Percentiles rank a stretch among this genome's conserved stretches.
Evolutionary conservation across 1,140 invertebrate genomes (phyloP).

Genomic region (Cydia amplana): DNA sequence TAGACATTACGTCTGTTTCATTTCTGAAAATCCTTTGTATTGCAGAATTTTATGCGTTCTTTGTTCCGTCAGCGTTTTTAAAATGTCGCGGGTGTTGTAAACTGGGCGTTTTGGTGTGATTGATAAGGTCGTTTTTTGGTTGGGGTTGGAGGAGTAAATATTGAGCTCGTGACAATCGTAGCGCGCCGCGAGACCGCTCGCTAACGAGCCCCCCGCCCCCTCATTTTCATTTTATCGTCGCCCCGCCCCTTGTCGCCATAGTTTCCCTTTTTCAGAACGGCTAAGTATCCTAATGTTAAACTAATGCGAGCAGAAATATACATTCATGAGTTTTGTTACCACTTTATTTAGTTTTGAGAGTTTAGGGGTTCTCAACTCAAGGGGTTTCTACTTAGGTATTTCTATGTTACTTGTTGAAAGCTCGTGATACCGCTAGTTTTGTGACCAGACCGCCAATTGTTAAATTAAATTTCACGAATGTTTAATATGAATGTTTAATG

Average conservation of each 20-base stretch:
- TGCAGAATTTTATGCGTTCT: conserved; percentile 69
- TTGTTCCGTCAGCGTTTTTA: conserved; percentile 63
- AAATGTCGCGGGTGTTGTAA: conserved; percentile 34
- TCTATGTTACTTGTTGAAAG: too few relatives aligned
- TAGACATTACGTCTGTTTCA: conserved; percentile 70
- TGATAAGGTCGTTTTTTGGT: conserved; percentile 47
- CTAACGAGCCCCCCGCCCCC: conserved; percentile 63
- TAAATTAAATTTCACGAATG: too few relatives aligned
- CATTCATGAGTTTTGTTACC: background rate
- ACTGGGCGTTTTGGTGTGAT: conserved; percentile 42
- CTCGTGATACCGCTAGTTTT: too few relatives aligned
- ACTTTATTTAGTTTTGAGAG: background rate
- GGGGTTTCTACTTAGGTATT: too few relatives aligned
- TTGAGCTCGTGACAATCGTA: conserved; percentile 63
- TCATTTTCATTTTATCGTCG: conserved; percentile 72
- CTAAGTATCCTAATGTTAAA: conserved; percentile 47
- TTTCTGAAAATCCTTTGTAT: conserved; percentile 72
- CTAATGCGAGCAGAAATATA: conserved; percentile 5
- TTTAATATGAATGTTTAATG: too few relatives aligned
- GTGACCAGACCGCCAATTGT: too few relatives aligned
- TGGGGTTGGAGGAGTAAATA: conserved; percentile 45
- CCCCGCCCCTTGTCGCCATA: conserved; percentile 50
- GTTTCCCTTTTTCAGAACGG: conserved; percentile 45
- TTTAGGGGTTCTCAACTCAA: background rate
- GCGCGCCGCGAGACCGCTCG: conserved; percentile 51